A percentile compares a stretch with the other conserved stretches of the same genome.
Evolutionary conservation across 2,113 vertebrate genomes (phyloP).

Genomic region (Lepus timidus): DNA sequence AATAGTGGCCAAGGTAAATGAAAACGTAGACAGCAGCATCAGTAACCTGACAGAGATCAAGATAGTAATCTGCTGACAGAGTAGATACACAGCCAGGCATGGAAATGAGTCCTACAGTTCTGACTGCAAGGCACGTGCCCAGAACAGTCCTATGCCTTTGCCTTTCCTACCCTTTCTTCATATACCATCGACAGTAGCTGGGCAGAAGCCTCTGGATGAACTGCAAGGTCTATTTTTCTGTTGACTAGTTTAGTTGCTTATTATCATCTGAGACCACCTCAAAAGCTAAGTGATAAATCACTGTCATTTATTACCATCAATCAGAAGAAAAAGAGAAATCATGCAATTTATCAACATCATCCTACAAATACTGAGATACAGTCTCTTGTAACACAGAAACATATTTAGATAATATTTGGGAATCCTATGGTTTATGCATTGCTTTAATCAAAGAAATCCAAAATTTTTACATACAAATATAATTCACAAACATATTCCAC

Average conservation of each 20-base stretch:
- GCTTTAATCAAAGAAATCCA: constrained; percentile 32
- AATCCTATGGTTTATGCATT: background rate
- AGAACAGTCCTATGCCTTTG: constrained; percentile 62
- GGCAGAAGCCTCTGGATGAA: constrained; percentile 83
- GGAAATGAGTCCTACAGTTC: constrained; percentile 76
- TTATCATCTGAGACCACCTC: constrained; percentile 62
- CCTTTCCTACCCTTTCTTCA: constrained; percentile 67
- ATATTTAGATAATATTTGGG: background rate
- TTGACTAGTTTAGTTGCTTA: constrained; percentile 71
- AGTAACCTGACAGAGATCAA: constrained; percentile 78
- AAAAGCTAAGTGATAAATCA: constrained; percentile 75
- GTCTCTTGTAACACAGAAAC: accelerated
- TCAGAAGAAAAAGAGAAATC: background rate
- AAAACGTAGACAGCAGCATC: constrained; percentile 76
- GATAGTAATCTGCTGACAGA: constrained; percentile 70
- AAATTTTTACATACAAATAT: background rate
- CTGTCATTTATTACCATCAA: constrained; percentile 66
- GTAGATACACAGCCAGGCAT: background rate
- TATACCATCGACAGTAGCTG: constrained; percentile 81
- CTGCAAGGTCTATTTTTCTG: constrained; percentile 74
- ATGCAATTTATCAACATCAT: background rate
- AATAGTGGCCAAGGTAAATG: constrained; percentile 75
- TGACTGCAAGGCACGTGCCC: background rate
- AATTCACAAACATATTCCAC: background rate
- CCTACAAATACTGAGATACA: background rate